A percentile compares a stretch with the other conserved stretches of the same genome.
phyloP scores from a whole-genome alignment of 2,888 invertebrate species.

The Lasiommata megera region DNA sequence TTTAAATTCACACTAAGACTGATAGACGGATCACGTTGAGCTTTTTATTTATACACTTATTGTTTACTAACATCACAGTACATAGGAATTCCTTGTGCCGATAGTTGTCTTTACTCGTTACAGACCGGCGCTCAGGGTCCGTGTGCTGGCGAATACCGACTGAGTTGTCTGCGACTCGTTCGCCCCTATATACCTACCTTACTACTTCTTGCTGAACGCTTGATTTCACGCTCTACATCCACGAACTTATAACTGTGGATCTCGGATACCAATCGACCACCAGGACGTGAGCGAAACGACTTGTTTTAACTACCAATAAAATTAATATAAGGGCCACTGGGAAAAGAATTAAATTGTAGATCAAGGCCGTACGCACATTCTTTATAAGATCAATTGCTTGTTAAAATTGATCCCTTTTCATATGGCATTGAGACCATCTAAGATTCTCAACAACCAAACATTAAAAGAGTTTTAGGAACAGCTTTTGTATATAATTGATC shows the following conservation, averaged over 20 bases:
- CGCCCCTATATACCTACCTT: constrained; percentile 70
- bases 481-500: too few relatives aligned
- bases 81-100: constrained; percentile 53
- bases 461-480: background rate
- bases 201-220: constrained; percentile 69
- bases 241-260: constrained; percentile 68
- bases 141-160: constrained; percentile 48
- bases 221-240: constrained; percentile 77
- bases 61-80: constrained; percentile 74
- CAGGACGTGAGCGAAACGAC: constrained; percentile 43
- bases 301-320: constrained; percentile 56
- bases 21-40: constrained; percentile 52
- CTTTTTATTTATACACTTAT: constrained; percentile 73
- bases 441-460: background rate
- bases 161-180: constrained; percentile 53
- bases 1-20: constrained; percentile 60
- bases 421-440: background rate
- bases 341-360: constrained; percentile 49
- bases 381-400: constrained; percentile 25
- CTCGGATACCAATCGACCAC: constrained; percentile 44
- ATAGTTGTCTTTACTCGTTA: constrained; percentile 25
- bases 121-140: constrained; percentile 49
- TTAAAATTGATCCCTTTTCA: constrained; percentile 21
- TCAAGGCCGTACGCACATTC: constrained; percentile 44
- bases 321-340: constrained; percentile 49